Evolutionary conservation across 2,888 invertebrate species (phyloP), one percentile per base, ranked within the genome.

Genomic region (Noctua comes): DNA sequence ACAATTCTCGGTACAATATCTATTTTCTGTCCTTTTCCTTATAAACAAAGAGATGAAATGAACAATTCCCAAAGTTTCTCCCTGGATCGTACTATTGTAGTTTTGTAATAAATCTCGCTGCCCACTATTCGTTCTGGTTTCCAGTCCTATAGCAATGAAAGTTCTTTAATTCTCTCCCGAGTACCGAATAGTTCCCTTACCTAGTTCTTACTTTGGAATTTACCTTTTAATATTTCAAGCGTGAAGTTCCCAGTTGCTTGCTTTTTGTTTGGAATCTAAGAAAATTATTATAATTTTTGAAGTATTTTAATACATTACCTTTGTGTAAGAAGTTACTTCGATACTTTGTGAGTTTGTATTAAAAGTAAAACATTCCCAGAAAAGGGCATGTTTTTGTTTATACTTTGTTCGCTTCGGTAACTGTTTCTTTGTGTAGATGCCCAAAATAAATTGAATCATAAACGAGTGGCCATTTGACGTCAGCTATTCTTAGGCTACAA

Each of bases 141-240:
- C 59, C 66, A 40, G 11, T 43, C 57, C 46, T 69, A n/a, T 48
- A 73, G 40, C 57, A 73, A 59, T 73, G 54, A 76, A 77, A 87
- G 69, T 77, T 80, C 24, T 81, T 80, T 76, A 85, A 85, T 85
- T 85, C 59, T 72, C 54, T 73, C 16, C 48, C 27, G 54, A 59
- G 65, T 64, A 27, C 68, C 54, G 59, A 85, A 87, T 80, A 85
- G 43, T 80, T 85, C 54, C 62, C 40, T 54, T 65, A 59, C 70
- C 70, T 57, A 71, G 71, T 71, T 70, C 51, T 27, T 51, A 72
- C 43, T 81, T 74, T 57, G 46, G 27, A 70, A 76, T 80, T 80
- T 70, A 75, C 82, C 72, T 81, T 85, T 85, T 85, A 46, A 85
- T 73, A 77, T 88, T 85, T 70, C 66, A 77, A 76, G 27, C 71